Evolutionary conservation across 2,113 vertebrate genomes (phyloP), one percentile per base, ranked within the genome.

Genomic region (Gopherus flavomarginatus): DNA sequence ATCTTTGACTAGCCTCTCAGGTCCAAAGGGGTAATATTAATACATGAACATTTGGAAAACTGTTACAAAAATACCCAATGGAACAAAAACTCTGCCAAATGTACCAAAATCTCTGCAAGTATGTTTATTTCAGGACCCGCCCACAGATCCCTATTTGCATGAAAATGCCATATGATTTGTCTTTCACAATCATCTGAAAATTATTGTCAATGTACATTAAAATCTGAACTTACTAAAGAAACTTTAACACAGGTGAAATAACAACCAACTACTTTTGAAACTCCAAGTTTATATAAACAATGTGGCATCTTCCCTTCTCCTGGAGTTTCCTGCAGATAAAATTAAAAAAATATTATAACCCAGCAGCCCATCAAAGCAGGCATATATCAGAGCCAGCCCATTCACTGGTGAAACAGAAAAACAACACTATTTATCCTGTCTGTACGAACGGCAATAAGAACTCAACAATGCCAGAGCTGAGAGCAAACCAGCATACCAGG

Each of bases 241-340:
- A 97, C 94, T 94, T 95, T 96, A 11, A 92, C 86, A 86, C 98
- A 98, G 88, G 80, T 97, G 94, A 98, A 98, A 47, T 94, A 85
- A 91, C 98, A 98, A 50, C 97, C 96, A 8, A 54, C 22, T 19
- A 3, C n/a, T 59, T 21, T 16, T 13, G 1, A 0, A 26, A 31
- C 29, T 7, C 29, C 81, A 54, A 94, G 93, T 78, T 94, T 97
- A 31, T 95, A 77, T 3, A 42, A 3, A 77, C 98, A 98, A 27
- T 0, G 88, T 91, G 94, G 44, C 0, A 94, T 87, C 21, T 91
- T 96, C 26, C 65, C 90, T 38, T 89, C 90, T 22, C 92, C 91
- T 82, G 79, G 89, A 1, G 80, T 13, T 52, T 97, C 93, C 98
- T 98, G 92, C 49, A 27, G 65, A n/a, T 29, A 50, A 11, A 35